Evolutionary conservation across 2,797 vertebrate genomes (phyloP).

Genomic region (Artibeus jamaicensis): DNA sequence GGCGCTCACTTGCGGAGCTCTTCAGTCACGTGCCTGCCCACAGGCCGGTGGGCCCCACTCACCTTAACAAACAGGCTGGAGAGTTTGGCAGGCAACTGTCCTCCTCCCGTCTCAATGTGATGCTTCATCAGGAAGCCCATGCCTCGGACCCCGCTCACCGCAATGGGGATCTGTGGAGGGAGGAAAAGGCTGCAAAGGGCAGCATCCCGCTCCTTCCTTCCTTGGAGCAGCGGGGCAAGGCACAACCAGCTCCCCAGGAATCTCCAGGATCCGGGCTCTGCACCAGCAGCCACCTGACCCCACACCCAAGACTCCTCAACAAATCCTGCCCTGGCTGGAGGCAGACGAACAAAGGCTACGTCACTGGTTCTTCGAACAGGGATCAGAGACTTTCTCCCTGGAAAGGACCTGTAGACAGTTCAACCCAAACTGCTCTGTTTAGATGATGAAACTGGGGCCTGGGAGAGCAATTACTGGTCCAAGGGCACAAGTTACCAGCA

Average conservation of each 20-base stretch:
- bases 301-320: background rate
- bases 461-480: background rate
- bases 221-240: background rate
- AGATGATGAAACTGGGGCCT: background rate
- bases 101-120: constrained; percentile 86
- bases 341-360: background rate
- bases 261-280: background rate
- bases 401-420: background rate
- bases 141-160: constrained; percentile 93
- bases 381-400: background rate
- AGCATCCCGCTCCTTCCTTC: background rate
- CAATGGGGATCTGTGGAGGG: constrained; percentile 87
- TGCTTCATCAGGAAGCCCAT: constrained; percentile 96
- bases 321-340: background rate
- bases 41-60: constrained; percentile 35
- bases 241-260: background rate
- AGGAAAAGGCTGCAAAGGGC: accelerated
- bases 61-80: constrained; percentile 96
- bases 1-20: background rate
- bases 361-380: background rate
- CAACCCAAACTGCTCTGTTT: background rate
- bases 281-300: background rate
- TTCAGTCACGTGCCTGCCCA: background rate
- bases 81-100: constrained; percentile 87
- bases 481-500: background rate